Evolutionary conservation across 1,140 invertebrate genomes (phyloP).

Genomic region (Heterodera schachtii): DNA sequence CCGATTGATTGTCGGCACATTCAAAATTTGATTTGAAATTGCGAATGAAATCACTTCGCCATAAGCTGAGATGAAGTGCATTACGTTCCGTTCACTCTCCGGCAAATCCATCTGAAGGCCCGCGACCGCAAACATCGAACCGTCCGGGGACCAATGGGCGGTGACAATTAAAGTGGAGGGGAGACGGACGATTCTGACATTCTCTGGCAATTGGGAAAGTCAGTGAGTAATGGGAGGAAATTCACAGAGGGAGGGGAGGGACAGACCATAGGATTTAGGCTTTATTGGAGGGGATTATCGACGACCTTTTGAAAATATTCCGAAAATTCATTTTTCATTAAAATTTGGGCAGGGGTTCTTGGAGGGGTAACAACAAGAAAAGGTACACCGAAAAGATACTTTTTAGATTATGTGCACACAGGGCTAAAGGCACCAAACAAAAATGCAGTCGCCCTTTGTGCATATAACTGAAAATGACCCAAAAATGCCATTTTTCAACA

Average conservation of each 20-base stretch:
- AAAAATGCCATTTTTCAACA: too few species aligned
- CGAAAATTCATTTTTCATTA: too few species aligned
- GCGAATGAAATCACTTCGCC: slow-evolving; percentile 70
- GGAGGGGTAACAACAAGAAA: too few species aligned
- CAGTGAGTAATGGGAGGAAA: background rate
- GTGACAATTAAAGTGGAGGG: slow-evolving; percentile 75
- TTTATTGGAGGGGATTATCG: too few species aligned
- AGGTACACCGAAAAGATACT: too few species aligned
- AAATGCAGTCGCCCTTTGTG: too few species aligned
- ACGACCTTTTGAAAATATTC: too few species aligned
- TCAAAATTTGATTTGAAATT: background rate
- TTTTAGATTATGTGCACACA: too few species aligned
- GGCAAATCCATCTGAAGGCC: slow-evolving; percentile 72
- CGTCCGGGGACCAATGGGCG: slow-evolving; percentile 85
- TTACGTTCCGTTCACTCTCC: slow-evolving; percentile 75
- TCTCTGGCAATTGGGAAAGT: slow-evolving; percentile 6
- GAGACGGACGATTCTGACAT: slow-evolving; percentile 70
- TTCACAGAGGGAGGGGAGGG: background rate
- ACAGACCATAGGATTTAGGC: too few species aligned
- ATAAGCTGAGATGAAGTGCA: slow-evolving; percentile 85
- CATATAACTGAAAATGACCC: too few species aligned
- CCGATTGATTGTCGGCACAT: background rate
- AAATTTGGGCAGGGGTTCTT: background rate
- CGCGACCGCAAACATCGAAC: slow-evolving; percentile 82
- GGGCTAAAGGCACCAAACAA: too few species aligned